A percentile compares a stretch with the other conserved stretches of the same genome.
Evolutionary conservation across 2,888 invertebrate genomes (phyloP).

Genomic region (Eilema caniola): DNA sequence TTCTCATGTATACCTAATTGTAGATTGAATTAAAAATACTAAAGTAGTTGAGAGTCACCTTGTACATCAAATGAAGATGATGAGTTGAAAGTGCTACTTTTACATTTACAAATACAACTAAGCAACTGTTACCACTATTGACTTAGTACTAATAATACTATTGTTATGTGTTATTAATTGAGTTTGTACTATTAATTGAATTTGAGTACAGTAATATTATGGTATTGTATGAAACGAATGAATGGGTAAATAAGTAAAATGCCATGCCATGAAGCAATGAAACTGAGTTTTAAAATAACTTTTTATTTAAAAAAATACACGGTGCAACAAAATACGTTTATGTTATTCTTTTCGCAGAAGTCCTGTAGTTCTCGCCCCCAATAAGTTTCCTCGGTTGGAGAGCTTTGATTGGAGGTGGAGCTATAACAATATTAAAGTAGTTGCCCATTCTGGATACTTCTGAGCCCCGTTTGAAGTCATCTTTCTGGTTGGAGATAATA

Average conservation of each 20-base stretch:
- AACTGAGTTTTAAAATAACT: not conserved
- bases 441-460: constrained; percentile 82
- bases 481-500: constrained; percentile 45
- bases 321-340: constrained; percentile 30
- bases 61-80: too few relatives aligned
- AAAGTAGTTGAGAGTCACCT: too few relatives aligned
- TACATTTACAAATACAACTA: not conserved
- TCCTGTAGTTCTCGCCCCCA: constrained; percentile 59
- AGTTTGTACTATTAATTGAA: not conserved
- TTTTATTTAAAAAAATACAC: not conserved
- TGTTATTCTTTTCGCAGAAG: constrained; percentile 58
- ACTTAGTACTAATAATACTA: too few relatives aligned
- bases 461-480: constrained; percentile 65
- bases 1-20: too few relatives aligned
- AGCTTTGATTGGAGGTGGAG: constrained; percentile 80
- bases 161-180: not conserved
- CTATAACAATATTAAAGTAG: constrained; percentile 83
- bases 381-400: constrained; percentile 76
- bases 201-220: not conserved
- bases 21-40: not conserved
- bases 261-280: not conserved
- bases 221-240: not conserved
- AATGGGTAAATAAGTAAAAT: not conserved
- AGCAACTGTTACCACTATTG: too few relatives aligned
- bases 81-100: too few relatives aligned